Evolutionary conservation across 2,113 vertebrate species (phyloP).

Genomic region (Salvelinus sp.): DNA sequence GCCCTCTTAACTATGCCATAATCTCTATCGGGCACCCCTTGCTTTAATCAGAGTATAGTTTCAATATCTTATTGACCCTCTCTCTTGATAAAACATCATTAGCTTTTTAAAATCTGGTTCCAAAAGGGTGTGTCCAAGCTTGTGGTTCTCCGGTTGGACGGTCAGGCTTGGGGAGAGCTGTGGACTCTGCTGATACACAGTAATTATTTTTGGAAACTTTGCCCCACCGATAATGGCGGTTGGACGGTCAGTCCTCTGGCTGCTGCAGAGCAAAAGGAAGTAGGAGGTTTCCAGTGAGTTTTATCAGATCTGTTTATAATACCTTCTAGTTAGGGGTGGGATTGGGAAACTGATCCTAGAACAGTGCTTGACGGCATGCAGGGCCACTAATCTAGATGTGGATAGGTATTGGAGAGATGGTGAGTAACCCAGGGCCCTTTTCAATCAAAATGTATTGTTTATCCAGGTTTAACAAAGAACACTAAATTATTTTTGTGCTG

Average conservation of each 20-base stretch:
- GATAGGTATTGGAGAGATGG: neutral
- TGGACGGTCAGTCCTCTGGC: neutral
- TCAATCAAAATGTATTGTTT: too few relatives aligned
- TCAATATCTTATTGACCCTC: slow-evolving; percentile 71
- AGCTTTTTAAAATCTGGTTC: slow-evolving; percentile 64
- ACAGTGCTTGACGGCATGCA: slow-evolving; percentile 17
- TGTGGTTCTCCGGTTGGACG: slow-evolving; percentile 34
- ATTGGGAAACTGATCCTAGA: slow-evolving; percentile 36
- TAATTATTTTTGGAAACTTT: slow-evolving; percentile 42
- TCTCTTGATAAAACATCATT: slow-evolving; percentile 66
- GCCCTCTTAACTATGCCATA: slow-evolving; percentile 60
- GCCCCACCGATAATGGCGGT: slow-evolving; percentile 17
- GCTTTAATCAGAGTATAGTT: slow-evolving; percentile 63
- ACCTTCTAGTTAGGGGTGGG: slow-evolving; percentile 30
- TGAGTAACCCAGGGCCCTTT: neutral
- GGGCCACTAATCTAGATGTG: neutral
- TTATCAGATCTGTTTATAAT: slow-evolving; percentile 41
- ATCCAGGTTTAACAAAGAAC: too few relatives aligned
- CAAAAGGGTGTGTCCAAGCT: slow-evolving; percentile 38
- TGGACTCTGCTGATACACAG: slow-evolving; percentile 20
- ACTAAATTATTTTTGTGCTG: too few relatives aligned
- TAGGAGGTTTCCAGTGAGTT: neutral
- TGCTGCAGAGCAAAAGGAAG: slow-evolving; percentile 23
- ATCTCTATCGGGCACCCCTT: slow-evolving; percentile 63
- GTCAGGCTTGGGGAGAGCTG: slow-evolving; percentile 31